A percentile compares a stretch with the other conserved stretches of the same genome.
phyloP scores from a whole-genome alignment of 2,113 vertebrate species.

The Elachura formosa region DNA sequence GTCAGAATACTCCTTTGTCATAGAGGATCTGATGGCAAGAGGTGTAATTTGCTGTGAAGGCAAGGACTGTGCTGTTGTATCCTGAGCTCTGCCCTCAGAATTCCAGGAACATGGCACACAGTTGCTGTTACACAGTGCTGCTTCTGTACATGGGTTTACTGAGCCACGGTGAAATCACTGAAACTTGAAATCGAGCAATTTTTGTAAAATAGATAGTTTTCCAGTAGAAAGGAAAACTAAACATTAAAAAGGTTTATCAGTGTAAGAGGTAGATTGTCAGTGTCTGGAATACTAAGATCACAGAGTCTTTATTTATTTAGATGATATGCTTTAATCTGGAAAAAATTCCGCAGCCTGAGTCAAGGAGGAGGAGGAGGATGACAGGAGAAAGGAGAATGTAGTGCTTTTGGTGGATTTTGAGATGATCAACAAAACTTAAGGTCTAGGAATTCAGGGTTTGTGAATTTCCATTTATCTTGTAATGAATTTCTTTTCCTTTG shows the following conservation, averaged over 20 bases:
- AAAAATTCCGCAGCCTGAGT: background rate
- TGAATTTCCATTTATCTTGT: background rate
- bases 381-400: background rate
- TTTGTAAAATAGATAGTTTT: background rate
- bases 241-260: background rate
- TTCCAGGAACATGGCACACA: background rate
- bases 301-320: background rate
- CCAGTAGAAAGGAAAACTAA: background rate
- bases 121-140: background rate
- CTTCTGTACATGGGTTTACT: background rate
- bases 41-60: background rate
- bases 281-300: background rate
- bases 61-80: background rate
- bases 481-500: background rate
- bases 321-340: background rate
- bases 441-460: background rate
- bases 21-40: background rate
- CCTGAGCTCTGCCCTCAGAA: background rate
- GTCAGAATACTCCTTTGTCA: background rate
- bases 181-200: background rate
- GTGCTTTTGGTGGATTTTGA: background rate
- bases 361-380: background rate
- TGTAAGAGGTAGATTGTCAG: background rate
- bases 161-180: background rate
- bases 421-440: background rate